phyloP scores from a whole-genome alignment of 1,140 invertebrate genomes.

The Dufourea novaeangliae region DNA sequence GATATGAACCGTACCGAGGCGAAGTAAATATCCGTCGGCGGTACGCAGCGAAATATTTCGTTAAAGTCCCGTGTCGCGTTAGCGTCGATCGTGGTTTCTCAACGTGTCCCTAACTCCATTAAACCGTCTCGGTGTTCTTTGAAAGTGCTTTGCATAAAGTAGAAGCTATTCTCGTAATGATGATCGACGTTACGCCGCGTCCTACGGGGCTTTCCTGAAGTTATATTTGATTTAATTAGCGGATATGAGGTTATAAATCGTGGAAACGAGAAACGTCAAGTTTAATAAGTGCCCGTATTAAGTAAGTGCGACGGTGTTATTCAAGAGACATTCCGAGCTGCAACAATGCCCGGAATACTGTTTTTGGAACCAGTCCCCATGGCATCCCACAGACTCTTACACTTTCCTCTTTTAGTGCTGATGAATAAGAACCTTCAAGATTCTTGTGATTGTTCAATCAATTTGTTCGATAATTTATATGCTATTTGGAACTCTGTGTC shows the following conservation, averaged over 20 bases:
- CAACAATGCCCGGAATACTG: background rate
- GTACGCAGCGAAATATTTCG: constrained; percentile 6
- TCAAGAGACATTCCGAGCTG: constrained; percentile 20
- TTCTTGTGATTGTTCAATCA: background rate
- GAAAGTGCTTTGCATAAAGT: constrained; percentile 48
- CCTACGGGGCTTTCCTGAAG: constrained; percentile 20
- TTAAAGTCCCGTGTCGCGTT: constrained; percentile 39
- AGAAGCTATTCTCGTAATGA: constrained; percentile 40
- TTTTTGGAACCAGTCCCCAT: background rate
- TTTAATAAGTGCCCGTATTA: constrained; percentile 48
- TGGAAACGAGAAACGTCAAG: constrained; percentile 46
- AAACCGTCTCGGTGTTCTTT: constrained; percentile 45
- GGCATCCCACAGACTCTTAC: background rate
- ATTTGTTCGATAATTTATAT: too few species aligned
- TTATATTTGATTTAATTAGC: constrained; percentile 53
- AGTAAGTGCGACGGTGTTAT: constrained; percentile 41
- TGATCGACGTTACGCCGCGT: constrained; percentile 43
- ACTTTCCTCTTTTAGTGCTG: too few species aligned
- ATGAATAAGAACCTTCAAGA: too few species aligned
- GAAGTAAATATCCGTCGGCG: background rate
- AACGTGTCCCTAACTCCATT: constrained; percentile 41
- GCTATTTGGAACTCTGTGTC: too few species aligned
- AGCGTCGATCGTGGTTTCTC: constrained; percentile 45
- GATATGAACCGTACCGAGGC: background rate
- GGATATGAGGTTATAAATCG: constrained; percentile 52